Evolutionary conservation across 1,140 invertebrate genomes (phyloP), one percentile per base, ranked within the genome.

Genomic region (Heliconius hewitsoni): DNA sequence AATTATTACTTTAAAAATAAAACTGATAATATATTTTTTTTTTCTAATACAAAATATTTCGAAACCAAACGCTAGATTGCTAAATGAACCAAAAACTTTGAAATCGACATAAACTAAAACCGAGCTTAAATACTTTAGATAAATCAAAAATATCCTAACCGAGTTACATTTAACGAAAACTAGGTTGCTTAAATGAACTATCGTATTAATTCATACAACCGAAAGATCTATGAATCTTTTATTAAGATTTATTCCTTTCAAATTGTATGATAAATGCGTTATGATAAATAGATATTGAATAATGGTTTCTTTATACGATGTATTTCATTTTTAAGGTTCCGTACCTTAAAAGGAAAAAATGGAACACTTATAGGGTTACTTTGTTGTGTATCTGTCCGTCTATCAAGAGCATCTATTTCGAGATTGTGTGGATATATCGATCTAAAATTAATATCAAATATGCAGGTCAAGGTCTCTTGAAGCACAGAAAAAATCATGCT

Each of bases 211-310:
- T 77, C 60, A 73, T 73, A 81, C 52, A 83, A 83, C 73, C 27
- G 72, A 78, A 80, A 78, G 71, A 74, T 55, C 78, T 71, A 79
- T 81, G 57, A 81, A 81, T 81, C 74, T 81, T 81, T 81, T 81
- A 77, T 77, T 74, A 78, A 19, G 46, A 77, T 81, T 81, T 77
- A 81, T 74, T 72, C 79, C 75, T 73, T 81, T 34, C 57, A 77
- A 77, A 77, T 81, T 75, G 42, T 18, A 70, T 80, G 79, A 77
- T 81, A 74, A 81, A 81, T 81, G 79, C 79, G 74, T 82, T 81
- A 81, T 83, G 78, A 37, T 37, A 37, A 37, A 37, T 37, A 37
- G 34, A 37, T 37, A 37, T 37, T 37, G 34, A 37, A 37, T 37
- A 37, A 37, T 37, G 34, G 34, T 37, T 37, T 37, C 34, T 37